These are phyloP conservation scores for Uromys caudimaculatus DNA, from an alignment of 2,797 vertebrate species.

Conservation along the genomic window DNA sequence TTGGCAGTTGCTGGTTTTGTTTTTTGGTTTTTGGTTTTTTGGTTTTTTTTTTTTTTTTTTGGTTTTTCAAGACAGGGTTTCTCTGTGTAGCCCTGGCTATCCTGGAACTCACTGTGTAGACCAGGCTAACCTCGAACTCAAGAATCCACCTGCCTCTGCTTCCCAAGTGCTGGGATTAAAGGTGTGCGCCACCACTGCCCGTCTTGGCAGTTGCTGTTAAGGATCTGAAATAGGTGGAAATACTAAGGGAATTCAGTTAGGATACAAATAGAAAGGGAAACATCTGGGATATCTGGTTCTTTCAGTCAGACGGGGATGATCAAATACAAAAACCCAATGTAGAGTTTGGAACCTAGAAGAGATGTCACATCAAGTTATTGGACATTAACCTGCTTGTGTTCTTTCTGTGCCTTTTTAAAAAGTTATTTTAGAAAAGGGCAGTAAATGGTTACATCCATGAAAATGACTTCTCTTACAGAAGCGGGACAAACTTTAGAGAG, in stretches of 20 bases:
- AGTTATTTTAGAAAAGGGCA: neutral
- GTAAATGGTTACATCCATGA: neutral
- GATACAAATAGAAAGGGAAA: slow-evolving; percentile 68
- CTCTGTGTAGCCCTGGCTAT: no score
- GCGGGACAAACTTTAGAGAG: neutral
- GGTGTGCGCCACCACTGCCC: no score
- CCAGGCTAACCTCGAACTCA: no score
- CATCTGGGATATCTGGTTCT: slow-evolving; percentile 68
- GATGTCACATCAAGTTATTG: neutral
- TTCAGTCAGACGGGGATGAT: neutral
- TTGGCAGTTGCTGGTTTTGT: slow-evolving; percentile 39
- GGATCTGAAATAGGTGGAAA: slow-evolving; percentile 47
- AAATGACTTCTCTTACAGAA: neutral
- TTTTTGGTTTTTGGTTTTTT: no score
- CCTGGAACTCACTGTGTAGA: no score
- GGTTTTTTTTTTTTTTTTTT: no score
- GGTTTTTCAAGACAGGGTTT: no score
- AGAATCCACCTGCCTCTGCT: no score
- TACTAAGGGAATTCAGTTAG: slow-evolving; percentile 29
- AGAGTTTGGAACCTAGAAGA: neutral
- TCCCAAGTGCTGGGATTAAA: no score
- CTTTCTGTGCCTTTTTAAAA: neutral
- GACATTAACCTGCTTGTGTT: neutral
- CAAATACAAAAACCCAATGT: slow-evolving; percentile 14
- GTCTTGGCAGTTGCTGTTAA: slow-evolving; percentile 28